Conservation (phyloP, 2,888 invertebrate species). For the Drosophila borealis region DNA sequence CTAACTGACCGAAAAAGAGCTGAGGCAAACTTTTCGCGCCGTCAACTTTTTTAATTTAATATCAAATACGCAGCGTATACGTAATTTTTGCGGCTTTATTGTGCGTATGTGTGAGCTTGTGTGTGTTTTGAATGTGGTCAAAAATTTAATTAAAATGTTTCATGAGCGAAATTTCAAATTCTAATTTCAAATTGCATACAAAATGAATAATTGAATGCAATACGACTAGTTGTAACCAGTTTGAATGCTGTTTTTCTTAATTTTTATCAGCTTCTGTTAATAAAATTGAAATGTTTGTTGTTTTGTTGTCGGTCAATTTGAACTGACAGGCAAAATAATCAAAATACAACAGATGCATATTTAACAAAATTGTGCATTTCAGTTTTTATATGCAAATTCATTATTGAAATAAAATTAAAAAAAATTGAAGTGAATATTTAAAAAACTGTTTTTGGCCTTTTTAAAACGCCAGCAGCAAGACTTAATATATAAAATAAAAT, state of each 20-base stretch:
- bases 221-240: constrained; percentile 48
- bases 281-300: constrained; percentile 32
- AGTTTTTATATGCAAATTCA: neutral
- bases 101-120: constrained; percentile 6
- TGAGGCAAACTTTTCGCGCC: constrained; percentile 48
- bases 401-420: constrained; percentile 1
- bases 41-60: constrained; percentile 74
- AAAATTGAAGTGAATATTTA: neutral
- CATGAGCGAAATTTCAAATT: constrained; percentile 59
- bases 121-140: constrained; percentile 42
- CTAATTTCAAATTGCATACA: constrained; percentile 63
- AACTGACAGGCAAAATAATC: constrained; percentile 11
- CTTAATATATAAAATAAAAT: neutral
- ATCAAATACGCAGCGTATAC: constrained; percentile 68
- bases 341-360: constrained; percentile 2
- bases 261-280: constrained; percentile 43
- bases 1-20: constrained; percentile 55
- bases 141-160: constrained; percentile 76
- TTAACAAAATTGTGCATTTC: neutral
- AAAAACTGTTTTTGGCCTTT: neutral
- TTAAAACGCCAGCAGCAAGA: neutral
- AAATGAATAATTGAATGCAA: constrained; percentile 73
- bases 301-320: constrained; percentile 23
- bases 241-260: constrained; percentile 51
- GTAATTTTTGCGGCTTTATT: constrained; percentile 72